phyloP scores from a whole-genome alignment of 2,888 invertebrate genomes.

The Mylabris sibirica region DNA sequence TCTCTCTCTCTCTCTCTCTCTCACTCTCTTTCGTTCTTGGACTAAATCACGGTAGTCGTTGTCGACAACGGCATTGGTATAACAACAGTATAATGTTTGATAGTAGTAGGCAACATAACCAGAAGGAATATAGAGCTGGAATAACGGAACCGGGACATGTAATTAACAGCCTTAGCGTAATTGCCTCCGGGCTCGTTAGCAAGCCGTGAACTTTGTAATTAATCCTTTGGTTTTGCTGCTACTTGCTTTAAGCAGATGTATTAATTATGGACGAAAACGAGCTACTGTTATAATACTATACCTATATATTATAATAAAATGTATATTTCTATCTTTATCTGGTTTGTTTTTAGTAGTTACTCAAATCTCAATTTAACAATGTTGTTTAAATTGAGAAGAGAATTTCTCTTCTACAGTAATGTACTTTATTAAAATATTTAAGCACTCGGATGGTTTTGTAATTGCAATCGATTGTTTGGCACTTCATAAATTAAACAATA shows the following conservation, averaged over 20 bases:
- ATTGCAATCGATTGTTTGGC: slow-evolving; percentile 42
- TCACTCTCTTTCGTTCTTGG: not conserved
- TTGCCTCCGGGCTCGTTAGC: slow-evolving; percentile 64
- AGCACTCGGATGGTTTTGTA: slow-evolving; percentile 45
- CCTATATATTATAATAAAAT: slow-evolving; percentile 12
- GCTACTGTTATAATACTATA: slow-evolving; percentile 53
- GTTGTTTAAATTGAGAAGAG: not conserved
- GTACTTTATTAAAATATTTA: slow-evolving; percentile 51
- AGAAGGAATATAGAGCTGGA: slow-evolving; percentile 23
- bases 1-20: too few relatives aligned
- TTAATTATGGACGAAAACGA: slow-evolving; percentile 58
- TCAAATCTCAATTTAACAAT: not conserved
- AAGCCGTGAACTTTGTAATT: slow-evolving; percentile 65
- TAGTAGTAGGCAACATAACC: slow-evolving; percentile 24
- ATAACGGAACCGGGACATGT: slow-evolving; percentile 55
- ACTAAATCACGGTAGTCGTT: not conserved
- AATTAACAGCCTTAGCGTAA: slow-evolving; percentile 64
- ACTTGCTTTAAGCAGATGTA: slow-evolving; percentile 59
- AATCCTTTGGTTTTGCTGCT: slow-evolving; percentile 62
- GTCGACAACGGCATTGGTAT: slow-evolving; percentile 28
- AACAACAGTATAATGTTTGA: slow-evolving; percentile 19
- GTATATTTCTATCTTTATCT: slow-evolving; percentile 1
- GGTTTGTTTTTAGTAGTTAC: not conserved
- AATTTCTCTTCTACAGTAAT: slow-evolving; percentile 36
- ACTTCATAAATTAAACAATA: slow-evolving; percentile 32